Percentiles rank a stretch among this genome's conserved stretches.
These are phyloP conservation scores for Carcina quercana DNA, from an alignment of 2,888 invertebrate genomes.

Conservation along the genomic window DNA sequence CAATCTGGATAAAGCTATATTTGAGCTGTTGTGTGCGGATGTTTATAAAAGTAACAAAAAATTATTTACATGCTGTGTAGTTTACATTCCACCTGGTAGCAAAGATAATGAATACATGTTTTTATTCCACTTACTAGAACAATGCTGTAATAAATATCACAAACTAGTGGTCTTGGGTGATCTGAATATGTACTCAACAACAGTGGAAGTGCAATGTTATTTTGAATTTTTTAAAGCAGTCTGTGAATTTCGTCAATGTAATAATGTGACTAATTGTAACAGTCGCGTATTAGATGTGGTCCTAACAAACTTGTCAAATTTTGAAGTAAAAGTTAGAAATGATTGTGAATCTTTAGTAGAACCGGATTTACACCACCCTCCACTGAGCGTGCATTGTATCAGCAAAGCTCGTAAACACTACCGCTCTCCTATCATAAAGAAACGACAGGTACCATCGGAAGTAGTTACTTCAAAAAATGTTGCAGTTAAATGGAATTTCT, in stretches of 20 bases:
- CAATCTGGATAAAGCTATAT: neutral
- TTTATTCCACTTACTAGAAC: slow-evolving; percentile 2
- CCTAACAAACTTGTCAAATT: neutral
- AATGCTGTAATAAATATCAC: slow-evolving; percentile 1
- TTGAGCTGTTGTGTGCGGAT: slow-evolving; percentile 1
- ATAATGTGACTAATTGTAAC: slow-evolving; percentile 2
- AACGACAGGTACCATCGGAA: neutral
- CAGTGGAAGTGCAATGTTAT: slow-evolving; percentile 7
- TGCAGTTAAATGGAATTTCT: neutral
- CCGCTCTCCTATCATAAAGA: neutral
- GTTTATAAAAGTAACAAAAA: neutral
- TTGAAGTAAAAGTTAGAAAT: neutral
- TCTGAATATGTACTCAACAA: slow-evolving; percentile 12
- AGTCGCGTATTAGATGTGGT: neutral
- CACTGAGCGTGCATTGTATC: neutral
- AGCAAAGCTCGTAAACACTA: neutral
- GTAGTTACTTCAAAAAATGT: too few species aligned
- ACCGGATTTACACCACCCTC: neutral
- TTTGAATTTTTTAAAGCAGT: slow-evolving; percentile 15
- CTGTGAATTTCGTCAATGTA: slow-evolving; percentile 16
- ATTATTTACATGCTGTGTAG: slow-evolving; percentile 1
- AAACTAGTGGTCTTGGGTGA: slow-evolving; percentile 10
- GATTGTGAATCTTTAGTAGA: neutral
- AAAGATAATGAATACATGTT: slow-evolving; percentile 1
- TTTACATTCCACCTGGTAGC: slow-evolving; percentile 2